phyloP scores from a whole-genome alignment of 2,113 vertebrate genomes.

The Oryzias celebensis region DNA sequence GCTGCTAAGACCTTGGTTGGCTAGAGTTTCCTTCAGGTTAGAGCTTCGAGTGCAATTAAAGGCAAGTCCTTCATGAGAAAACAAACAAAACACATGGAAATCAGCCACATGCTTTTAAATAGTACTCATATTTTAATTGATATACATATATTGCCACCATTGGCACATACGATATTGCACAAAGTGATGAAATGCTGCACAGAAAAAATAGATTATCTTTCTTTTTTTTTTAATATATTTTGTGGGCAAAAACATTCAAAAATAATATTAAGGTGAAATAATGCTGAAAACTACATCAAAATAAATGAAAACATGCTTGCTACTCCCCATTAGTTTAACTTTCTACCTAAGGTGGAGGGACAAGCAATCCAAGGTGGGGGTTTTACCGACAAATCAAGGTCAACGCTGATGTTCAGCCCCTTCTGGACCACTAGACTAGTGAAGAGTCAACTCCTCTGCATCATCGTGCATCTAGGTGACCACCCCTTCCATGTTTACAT shows the following conservation, averaged over 20 bases:
- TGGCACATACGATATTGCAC: slow-evolving; percentile 86
- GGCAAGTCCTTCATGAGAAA: slow-evolving; percentile 68
- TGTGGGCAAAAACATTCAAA: slow-evolving; percentile 77
- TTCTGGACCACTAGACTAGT: slow-evolving; percentile 51
- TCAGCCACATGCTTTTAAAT: slow-evolving; percentile 83
- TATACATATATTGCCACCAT: slow-evolving; percentile 84
- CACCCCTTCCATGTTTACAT: slow-evolving; percentile 80
- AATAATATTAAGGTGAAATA: slow-evolving; percentile 80
- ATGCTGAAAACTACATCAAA: slow-evolving; percentile 66
- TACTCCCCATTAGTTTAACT: slow-evolving; percentile 70
- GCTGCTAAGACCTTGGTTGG: slow-evolving; percentile 56
- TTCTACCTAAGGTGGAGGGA: slow-evolving; percentile 63
- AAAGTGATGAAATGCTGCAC: slow-evolving; percentile 83
- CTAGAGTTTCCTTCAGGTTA: slow-evolving; percentile 56
- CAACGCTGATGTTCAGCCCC: slow-evolving; percentile 51
- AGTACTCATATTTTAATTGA: slow-evolving; percentile 84
- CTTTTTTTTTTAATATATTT: slow-evolving; percentile 31
- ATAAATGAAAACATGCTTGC: slow-evolving; percentile 71
- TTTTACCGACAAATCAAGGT: slow-evolving; percentile 31
- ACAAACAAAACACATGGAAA: slow-evolving; percentile 70
- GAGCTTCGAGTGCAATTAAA: slow-evolving; percentile 78
- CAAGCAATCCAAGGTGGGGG: slow-evolving; percentile 47
- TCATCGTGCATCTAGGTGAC: slow-evolving; percentile 73
- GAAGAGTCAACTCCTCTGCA: slow-evolving; percentile 63
- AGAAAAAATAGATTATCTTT: slow-evolving; percentile 66